Conservation (phyloP, 2,888 invertebrate genomes). For the Anarsia innoxiella region DNA sequence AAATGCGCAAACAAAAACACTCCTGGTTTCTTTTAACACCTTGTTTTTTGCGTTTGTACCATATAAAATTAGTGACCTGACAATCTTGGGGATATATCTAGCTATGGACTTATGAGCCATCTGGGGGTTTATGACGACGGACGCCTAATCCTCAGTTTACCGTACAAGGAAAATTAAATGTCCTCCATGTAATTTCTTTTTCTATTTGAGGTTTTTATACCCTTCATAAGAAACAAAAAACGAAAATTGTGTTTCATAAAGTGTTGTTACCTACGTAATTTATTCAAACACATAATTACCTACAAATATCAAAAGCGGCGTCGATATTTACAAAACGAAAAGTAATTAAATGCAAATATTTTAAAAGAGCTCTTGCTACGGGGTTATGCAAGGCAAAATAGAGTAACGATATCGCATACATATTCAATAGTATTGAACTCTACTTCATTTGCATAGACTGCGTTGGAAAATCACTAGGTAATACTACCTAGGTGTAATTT, state of each 20-base stretch:
- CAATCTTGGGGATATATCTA: too few species aligned
- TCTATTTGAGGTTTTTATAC: too few species aligned
- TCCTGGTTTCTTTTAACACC: too few species aligned
- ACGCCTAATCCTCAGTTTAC: too few species aligned
- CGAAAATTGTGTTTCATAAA: not conserved
- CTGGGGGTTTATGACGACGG: too few species aligned
- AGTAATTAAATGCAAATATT: not conserved
- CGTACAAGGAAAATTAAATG: too few species aligned
- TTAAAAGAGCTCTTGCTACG: not conserved
- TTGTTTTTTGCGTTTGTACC: too few species aligned
- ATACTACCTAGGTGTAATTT: not conserved
- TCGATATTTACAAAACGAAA: too few species aligned
- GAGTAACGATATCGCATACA: conserved; percentile 19
- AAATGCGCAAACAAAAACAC: too few species aligned
- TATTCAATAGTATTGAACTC: conserved; percentile 31
- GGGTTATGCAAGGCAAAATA: not conserved
- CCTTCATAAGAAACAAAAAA: not conserved
- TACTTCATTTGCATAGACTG: conserved; percentile 25
- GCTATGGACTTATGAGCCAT: too few species aligned
- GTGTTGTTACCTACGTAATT: not conserved
- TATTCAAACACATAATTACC: not conserved
- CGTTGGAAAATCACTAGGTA: not conserved
- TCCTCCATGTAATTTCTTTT: too few species aligned
- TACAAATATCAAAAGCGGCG: not conserved
- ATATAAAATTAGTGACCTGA: too few species aligned